These are phyloP conservation scores for Anas platyrhynchos DNA, from an alignment of 2,113 vertebrate genomes.

Conservation along the genomic window DNA sequence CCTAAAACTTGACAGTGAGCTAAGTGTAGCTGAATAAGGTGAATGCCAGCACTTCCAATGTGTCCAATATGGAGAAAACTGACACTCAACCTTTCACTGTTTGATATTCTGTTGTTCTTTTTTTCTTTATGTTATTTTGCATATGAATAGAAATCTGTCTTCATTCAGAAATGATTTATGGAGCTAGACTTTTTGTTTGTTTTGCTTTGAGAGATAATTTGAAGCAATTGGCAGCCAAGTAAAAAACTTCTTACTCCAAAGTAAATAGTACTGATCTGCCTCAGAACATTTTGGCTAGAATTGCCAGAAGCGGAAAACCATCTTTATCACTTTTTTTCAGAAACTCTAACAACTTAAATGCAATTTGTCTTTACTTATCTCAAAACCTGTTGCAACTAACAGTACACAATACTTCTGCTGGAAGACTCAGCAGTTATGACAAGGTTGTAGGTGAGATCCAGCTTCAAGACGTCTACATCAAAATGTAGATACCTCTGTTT, in stretches of 20 bases:
- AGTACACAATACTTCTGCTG: not conserved
- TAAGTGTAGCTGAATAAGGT: not conserved
- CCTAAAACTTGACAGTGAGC: not conserved
- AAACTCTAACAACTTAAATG: not conserved
- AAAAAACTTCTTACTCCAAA: not conserved
- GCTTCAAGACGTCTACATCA: not conserved
- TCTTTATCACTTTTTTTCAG: not conserved
- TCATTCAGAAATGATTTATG: not conserved
- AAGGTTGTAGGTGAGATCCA: not conserved
- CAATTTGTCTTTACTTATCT: not conserved
- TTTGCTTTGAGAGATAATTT: not conserved
- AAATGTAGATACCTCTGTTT: not conserved
- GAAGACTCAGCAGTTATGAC: not conserved
- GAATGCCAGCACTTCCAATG: not conserved
- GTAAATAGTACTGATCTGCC: not conserved
- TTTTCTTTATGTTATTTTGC: not conserved
- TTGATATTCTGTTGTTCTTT: conserved; percentile 6
- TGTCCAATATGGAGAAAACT: not conserved
- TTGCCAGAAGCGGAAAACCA: not conserved
- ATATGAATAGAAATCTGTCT: not conserved
- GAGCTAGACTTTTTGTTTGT: not conserved
- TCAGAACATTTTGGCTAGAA: not conserved
- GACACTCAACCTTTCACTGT: not conserved
- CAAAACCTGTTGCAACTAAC: not conserved
- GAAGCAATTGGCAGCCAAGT: not conserved